Base-by-base conservation (phyloP, 1,140 invertebrate species). In the Chelonus insularis region DNA sequence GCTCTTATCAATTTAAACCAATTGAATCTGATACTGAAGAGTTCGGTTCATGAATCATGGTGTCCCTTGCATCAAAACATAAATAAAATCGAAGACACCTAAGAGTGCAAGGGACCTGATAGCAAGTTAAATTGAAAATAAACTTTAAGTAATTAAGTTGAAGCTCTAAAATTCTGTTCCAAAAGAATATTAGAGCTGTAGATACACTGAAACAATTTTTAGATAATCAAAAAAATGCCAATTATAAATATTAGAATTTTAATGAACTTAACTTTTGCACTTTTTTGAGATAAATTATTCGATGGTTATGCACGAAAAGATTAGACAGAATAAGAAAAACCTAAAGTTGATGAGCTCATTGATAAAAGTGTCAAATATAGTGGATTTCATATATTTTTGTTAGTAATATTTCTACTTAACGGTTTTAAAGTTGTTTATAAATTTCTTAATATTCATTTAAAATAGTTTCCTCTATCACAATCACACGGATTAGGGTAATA, bases 11-110 rank as follows among this genome's bases (percentile, higher is more conserved):
- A 63, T 98, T 95, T 75, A 90, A 88, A 58, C 82, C 84, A 52
- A 98, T 98, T 64, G 91, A 95, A 71, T 82, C 86, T 55, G 88
- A 91, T 34, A 95, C 94, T 3, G 87, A 91, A 77, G 91, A 97
- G 78, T 97, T 97, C 78, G 96, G 96, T 36, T 98, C 96, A 64
- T 97, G 86, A 89, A 76, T 73, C 64, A 52, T 70, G 59, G 51
- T 65, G 48, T 68, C 60, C 60, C 65, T 67, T 68, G 66, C 34
- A 32, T 34, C 12, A 34, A 14, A 51, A 18, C 12, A 8, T 43
- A n/a, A 43, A 43, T 8, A 16, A 16, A 39, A 4, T 25, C 11
- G 9, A n/a, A 32, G 14, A 16, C 9, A 34, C 14, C 5, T 34
- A 20, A 25, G n/a, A 11, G 48, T 11, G 25, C 25, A 16, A 51